Percentiles rank a stretch among this genome's conserved stretches.
Evolutionary conservation across 2,888 invertebrate genomes (phyloP).

Genomic region (Phytoseiulus persimilis): DNA sequence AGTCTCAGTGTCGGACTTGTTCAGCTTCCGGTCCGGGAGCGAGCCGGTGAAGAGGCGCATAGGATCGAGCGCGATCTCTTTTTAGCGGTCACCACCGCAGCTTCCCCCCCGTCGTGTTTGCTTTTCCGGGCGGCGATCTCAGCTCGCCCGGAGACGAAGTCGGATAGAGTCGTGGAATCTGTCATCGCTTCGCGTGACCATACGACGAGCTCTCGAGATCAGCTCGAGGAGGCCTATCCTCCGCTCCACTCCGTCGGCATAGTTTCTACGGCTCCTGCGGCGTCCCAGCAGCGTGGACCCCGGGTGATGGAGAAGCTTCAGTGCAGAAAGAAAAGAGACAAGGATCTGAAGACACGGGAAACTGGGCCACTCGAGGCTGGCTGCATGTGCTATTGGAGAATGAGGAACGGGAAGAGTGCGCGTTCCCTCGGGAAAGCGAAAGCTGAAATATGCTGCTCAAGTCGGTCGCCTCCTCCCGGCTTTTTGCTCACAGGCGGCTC

Average conservation of each 20-base stretch:
- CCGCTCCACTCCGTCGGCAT: background rate
- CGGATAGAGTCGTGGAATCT: no score
- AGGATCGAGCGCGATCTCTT: no score
- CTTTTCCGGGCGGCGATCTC: no score
- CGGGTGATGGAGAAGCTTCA: background rate
- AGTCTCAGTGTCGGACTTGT: no score
- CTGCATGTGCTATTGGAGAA: background rate
- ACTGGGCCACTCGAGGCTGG: background rate
- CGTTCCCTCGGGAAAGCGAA: background rate
- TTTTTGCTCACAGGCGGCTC: background rate
- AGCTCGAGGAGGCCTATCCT: background rate
- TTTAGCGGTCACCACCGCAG: no score
- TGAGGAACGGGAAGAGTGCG: background rate
- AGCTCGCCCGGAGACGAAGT: no score
- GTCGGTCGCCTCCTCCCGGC: background rate
- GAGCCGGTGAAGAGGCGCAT: no score
- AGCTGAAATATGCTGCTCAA: background rate
- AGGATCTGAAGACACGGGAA: background rate
- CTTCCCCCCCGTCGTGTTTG: no score
- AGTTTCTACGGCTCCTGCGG: background rate
- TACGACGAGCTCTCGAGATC: background rate
- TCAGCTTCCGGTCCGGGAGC: no score
- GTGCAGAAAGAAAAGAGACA: background rate
- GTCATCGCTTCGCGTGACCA: no score
- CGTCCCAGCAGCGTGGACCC: background rate